Percentiles rank a stretch among this genome's conserved stretches.
These are phyloP conservation scores for Chelon auratus DNA, from an alignment of 2,797 vertebrate genomes.

Conservation along the genomic window DNA sequence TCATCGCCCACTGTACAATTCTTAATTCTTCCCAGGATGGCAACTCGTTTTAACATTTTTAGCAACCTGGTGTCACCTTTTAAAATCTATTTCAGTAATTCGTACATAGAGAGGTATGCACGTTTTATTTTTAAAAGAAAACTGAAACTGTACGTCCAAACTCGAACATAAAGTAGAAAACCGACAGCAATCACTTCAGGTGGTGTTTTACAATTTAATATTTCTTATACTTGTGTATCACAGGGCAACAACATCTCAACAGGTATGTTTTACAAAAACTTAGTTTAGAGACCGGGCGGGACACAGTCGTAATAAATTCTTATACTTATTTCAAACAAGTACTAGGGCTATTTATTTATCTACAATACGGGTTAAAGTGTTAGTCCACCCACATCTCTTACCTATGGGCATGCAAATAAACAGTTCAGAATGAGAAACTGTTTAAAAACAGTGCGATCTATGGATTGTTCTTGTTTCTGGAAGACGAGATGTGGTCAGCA, in stretches of 20 bases:
- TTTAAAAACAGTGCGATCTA: slow-evolving; percentile 24
- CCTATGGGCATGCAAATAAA: slow-evolving; percentile 12
- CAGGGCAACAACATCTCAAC: slow-evolving; percentile 29
- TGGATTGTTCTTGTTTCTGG: slow-evolving; percentile 19
- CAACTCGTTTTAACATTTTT: no score
- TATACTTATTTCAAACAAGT: slow-evolving; percentile 21
- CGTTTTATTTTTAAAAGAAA: no score
- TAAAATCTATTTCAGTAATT: no score
- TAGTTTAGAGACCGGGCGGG: slow-evolving; percentile 4
- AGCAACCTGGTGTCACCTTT: no score
- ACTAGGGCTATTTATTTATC: slow-evolving; percentile 10
- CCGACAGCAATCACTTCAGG: slow-evolving; percentile 13
- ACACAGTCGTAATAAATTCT: slow-evolving; percentile 39
- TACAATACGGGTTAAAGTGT: slow-evolving; percentile 24
- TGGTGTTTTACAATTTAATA: slow-evolving; percentile 40
- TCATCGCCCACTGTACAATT: no score
- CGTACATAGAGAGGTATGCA: no score
- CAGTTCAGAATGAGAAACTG: background rate
- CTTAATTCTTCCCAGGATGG: no score
- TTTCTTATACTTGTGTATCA: slow-evolving; percentile 24
- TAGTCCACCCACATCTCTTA: slow-evolving; percentile 14
- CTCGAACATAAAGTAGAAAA: background rate
- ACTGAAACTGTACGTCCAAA: no score
- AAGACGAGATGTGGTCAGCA: slow-evolving; percentile 30
- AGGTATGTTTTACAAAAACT: slow-evolving; percentile 43